Percentiles rank a stretch among this genome's conserved stretches.
phyloP scores from a whole-genome alignment of 1,140 invertebrate genomes.

The Nymphalis io region DNA sequence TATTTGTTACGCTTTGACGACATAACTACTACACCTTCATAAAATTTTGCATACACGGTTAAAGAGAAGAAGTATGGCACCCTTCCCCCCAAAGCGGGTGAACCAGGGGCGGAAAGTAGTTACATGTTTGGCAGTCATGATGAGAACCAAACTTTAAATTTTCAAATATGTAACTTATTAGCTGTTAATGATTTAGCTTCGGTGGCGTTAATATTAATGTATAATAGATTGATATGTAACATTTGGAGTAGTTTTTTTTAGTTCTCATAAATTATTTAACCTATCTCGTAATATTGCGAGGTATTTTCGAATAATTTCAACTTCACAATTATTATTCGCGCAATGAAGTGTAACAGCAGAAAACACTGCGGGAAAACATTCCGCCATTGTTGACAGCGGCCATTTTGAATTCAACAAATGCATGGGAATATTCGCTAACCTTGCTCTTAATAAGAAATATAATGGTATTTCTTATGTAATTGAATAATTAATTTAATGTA shows the following conservation, averaged over 20 bases:
- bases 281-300: background rate
- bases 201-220: background rate
- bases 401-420: slow-evolving; percentile 34
- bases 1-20: no score
- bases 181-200: no score
- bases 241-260: background rate
- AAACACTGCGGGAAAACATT: slow-evolving; percentile 34
- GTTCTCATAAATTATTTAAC: background rate
- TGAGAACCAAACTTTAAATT: no score
- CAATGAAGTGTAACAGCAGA: slow-evolving; percentile 20
- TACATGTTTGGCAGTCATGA: no score
- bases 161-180: no score
- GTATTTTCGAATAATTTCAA: background rate
- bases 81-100: no score
- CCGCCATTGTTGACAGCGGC: slow-evolving; percentile 33
- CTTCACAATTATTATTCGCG: slow-evolving; percentile 20
- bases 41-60: no score
- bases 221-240: background rate
- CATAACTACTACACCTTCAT: no score
- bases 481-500: slow-evolving; percentile 12
- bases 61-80: no score
- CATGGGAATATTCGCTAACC: slow-evolving; percentile 34
- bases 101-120: no score
- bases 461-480: slow-evolving; percentile 28
- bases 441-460: slow-evolving; percentile 34